phyloP scores from a whole-genome alignment of 35 echinoderm and acorn worm species.

The Amphiura filiformis region DNA sequence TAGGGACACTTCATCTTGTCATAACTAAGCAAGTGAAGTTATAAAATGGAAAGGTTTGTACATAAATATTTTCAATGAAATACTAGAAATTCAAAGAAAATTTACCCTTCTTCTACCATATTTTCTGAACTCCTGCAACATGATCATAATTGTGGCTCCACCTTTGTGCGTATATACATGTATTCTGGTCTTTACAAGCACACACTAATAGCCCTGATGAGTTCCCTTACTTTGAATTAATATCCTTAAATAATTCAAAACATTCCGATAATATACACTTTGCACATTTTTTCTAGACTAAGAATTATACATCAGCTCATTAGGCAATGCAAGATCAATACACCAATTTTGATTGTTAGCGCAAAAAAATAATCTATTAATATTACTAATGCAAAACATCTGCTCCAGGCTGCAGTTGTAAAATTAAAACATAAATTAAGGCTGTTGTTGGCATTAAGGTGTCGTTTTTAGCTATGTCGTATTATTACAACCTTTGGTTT shows the following conservation, averaged over 20 bases:
- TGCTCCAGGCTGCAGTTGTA: slow-evolving; percentile 4
- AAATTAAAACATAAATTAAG: no score
- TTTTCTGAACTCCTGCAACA: no score
- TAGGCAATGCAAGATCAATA: background rate
- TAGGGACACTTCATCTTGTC: no score
- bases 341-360: background rate
- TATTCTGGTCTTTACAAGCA: background rate
- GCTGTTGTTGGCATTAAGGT: background rate
- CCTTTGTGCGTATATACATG: background rate
- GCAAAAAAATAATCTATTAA: background rate
- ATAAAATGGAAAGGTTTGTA: no score
- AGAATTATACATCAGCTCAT: background rate
- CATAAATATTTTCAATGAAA: no score
- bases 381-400: background rate
- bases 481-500: slow-evolving; percentile 3
- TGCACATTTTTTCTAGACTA: background rate
- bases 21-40: no score
- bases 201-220: background rate
- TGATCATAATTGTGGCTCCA: no score
- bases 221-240: background rate
- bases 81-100: no score
- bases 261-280: background rate
- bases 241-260: background rate
- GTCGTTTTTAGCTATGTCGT: background rate
- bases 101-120: no score